These are phyloP conservation scores for Mormyrus proboscirostris DNA, from an alignment of 2,797 vertebrate species.

Conservation along the genomic window DNA sequence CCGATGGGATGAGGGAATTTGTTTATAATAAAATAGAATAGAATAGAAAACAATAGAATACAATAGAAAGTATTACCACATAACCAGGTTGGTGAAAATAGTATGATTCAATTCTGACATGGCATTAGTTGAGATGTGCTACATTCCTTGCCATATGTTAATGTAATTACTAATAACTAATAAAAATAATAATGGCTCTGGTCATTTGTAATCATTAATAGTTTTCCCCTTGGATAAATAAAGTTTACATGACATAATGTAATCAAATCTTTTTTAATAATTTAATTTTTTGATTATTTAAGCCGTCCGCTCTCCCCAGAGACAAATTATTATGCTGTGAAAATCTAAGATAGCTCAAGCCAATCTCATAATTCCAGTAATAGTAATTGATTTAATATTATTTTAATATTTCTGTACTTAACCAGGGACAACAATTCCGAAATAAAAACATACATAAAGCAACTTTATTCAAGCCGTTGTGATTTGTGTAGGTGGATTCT, in stretches of 20 bases:
- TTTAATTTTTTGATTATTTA: neutral
- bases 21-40: neutral
- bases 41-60: neutral
- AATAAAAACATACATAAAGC: neutral
- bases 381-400: neutral
- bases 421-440: neutral
- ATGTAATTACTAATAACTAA: neutral
- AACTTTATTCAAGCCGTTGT: neutral
- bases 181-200: neutral
- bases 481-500: neutral
- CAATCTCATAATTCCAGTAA: neutral
- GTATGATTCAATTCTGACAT: neutral
- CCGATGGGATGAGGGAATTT: neutral
- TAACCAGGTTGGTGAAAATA: neutral
- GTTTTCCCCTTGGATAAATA: neutral
- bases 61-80: neutral
- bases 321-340: neutral
- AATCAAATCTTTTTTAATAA: neutral
- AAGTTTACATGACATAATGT: neutral
- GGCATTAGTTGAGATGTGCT: neutral
- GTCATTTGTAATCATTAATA: neutral
- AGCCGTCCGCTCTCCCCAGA: neutral
- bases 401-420: neutral
- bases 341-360: neutral
- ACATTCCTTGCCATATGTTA: neutral